A percentile compares a stretch with the other conserved stretches of the same genome.
Evolutionary conservation across 2,113 vertebrate genomes (phyloP).

Genomic region (Alligator mississippiensis): DNA sequence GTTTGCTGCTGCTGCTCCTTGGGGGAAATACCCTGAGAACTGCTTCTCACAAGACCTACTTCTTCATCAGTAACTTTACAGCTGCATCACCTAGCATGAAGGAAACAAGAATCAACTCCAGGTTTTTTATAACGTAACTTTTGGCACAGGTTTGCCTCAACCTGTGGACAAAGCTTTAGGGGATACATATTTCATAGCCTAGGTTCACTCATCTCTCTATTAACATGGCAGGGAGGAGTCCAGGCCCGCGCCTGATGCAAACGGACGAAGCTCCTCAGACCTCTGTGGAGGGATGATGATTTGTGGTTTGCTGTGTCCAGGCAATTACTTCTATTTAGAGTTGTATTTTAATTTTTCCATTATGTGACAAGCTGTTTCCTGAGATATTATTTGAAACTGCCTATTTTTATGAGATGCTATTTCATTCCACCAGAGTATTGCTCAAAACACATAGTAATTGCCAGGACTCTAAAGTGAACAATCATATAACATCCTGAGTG

Average conservation of each 20-base stretch:
- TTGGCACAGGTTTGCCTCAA: not conserved
- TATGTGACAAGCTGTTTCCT: not conserved
- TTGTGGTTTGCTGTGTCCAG: not conserved
- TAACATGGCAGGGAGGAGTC: not conserved
- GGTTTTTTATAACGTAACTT: not conserved
- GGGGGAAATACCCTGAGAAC: not conserved
- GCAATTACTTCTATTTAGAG: not conserved
- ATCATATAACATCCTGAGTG: slow-evolving; percentile 20
- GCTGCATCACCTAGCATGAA: too few species aligned
- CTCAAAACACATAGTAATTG: not conserved
- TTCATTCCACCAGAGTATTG: not conserved
- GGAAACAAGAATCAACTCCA: too few species aligned
- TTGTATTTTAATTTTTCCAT: not conserved
- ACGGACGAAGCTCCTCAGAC: not conserved
- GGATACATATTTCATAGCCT: not conserved
- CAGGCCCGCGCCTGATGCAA: not conserved
- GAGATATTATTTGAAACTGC: not conserved
- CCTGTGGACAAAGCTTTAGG: not conserved
- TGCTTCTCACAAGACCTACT: not conserved
- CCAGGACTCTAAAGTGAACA: not conserved
- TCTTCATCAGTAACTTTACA: not conserved
- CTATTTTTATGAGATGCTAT: not conserved
- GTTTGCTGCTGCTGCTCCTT: not conserved
- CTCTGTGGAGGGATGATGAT: not conserved
- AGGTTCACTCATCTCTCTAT: not conserved